Evolutionary conservation across 1,140 invertebrate species (phyloP).

Genomic region (Tribolium castaneum): DNA sequence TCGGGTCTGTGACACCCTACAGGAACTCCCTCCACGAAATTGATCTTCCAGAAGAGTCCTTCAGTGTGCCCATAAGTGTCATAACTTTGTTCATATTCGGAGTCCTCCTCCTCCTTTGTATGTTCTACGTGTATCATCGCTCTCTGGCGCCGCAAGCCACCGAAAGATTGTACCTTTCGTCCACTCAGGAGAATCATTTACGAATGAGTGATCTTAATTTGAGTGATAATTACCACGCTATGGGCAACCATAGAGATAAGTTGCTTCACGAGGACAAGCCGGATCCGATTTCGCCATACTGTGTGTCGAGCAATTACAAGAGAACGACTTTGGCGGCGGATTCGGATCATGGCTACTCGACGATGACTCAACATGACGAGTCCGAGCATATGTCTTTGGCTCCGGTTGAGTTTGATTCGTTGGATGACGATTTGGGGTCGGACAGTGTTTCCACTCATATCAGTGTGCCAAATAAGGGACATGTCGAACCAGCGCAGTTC

Average conservation of each 20-base stretch:
- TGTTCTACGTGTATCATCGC: slow-evolving; percentile 74
- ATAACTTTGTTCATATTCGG: slow-evolving; percentile 27
- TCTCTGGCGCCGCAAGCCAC: slow-evolving; percentile 70
- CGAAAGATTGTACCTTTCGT: slow-evolving; percentile 66
- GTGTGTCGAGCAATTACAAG: slow-evolving; percentile 84
- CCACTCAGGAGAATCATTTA: slow-evolving; percentile 65
- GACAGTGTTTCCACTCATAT: slow-evolving; percentile 72
- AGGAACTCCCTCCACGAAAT: slow-evolving; percentile 70
- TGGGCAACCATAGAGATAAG: slow-evolving; percentile 71
- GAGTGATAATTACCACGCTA: slow-evolving; percentile 67
- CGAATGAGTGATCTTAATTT: slow-evolving; percentile 62
- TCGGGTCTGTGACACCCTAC: slow-evolving; percentile 85
- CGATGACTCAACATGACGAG: slow-evolving; percentile 91
- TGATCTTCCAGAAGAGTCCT: slow-evolving; percentile 56
- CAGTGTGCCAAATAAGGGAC: slow-evolving; percentile 65
- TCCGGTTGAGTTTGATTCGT: slow-evolving; percentile 70
- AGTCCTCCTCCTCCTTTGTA: slow-evolving; percentile 70
- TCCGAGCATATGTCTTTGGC: slow-evolving; percentile 83
- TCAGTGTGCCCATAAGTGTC: slow-evolving; percentile 25
- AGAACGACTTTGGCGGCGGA: slow-evolving; percentile 84
- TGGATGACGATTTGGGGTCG: slow-evolving; percentile 69
- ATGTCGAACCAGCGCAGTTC: slow-evolving; percentile 60
- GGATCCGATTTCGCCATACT: slow-evolving; percentile 86
- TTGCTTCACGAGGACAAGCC: slow-evolving; percentile 66
- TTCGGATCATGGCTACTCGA: slow-evolving; percentile 94